Percentiles rank a stretch among this genome's conserved stretches.
Conservation (phyloP, 1,140 invertebrate species). For the Cataglyphis hispanica region DNA sequence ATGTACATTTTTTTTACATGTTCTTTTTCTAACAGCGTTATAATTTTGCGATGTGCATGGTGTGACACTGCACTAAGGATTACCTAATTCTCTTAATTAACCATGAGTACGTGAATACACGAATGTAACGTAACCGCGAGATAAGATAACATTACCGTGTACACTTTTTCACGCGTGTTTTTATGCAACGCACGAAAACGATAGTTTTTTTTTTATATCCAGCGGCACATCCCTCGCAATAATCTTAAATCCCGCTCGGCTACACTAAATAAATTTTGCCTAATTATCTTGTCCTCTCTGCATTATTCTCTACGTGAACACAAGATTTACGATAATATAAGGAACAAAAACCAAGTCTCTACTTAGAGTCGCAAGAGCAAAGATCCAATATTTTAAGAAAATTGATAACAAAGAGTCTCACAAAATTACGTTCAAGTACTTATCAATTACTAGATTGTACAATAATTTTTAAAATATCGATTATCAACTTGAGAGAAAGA, state of each 20-base stretch:
- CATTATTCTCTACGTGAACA: conserved; percentile 61
- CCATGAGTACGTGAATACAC: conserved; percentile 21
- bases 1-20: background rate
- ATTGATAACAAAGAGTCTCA: background rate
- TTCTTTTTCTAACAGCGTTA: background rate
- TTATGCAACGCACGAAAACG: conserved; percentile 54
- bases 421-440: background rate
- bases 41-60: background rate
- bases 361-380: conserved; percentile 22
- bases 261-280: conserved; percentile 65
- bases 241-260: conserved; percentile 66
- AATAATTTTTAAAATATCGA: background rate
- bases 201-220: conserved; percentile 49
- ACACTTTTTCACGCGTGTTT: background rate
- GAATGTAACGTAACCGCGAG: conserved; percentile 36
- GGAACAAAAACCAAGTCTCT: conserved; percentile 48
- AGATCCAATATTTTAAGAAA: conserved; percentile 13
- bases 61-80: background rate
- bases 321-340: conserved; percentile 62
- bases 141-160: conserved; percentile 21
- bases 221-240: conserved; percentile 33
- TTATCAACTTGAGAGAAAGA: background rate
- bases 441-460: background rate
- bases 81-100: conserved; percentile 44
- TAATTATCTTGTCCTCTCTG: conserved; percentile 67